phyloP scores from a whole-genome alignment of 2,888 invertebrate genomes.

The Trisateles emortualis region DNA sequence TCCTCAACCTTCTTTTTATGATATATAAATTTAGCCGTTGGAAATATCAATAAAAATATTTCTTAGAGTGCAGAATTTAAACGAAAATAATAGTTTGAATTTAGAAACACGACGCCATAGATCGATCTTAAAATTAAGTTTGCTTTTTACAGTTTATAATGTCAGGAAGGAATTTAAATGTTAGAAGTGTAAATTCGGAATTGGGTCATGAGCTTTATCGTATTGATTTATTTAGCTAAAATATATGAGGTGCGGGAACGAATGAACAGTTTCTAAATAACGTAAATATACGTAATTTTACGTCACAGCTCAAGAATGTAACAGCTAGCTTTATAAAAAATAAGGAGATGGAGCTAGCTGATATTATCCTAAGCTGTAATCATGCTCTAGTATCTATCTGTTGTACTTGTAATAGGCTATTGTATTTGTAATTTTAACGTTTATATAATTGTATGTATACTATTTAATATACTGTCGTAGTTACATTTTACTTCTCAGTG shows the following conservation, averaged over 20 bases:
- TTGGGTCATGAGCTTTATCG: slow-evolving; percentile 6
- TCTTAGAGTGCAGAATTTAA: too few species aligned
- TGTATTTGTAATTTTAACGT: slow-evolving; percentile 9
- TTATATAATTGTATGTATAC: slow-evolving; percentile 14
- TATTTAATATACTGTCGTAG: slow-evolving; percentile 22
- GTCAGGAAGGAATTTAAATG: slow-evolving; percentile 4
- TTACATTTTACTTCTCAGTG: slow-evolving; percentile 51
- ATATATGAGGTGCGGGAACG: not conserved
- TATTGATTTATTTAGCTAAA: slow-evolving; percentile 10
- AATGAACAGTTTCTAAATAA: slow-evolving; percentile 5
- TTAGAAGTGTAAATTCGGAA: not conserved
- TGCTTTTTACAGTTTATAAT: not conserved
- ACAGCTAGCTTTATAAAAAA: not conserved
- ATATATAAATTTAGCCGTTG: too few species aligned
- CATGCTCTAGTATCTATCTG: slow-evolving; percentile 3
- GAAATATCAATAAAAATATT: too few species aligned
- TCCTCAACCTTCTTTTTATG: too few species aligned
- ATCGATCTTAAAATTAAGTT: not conserved
- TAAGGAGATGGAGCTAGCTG: not conserved
- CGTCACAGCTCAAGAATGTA: not conserved
- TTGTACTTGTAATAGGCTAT: slow-evolving; percentile 12
- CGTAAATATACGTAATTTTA: not conserved
- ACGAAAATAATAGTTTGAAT: too few species aligned
- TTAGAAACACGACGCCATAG: too few species aligned
- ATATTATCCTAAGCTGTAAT: not conserved